Percentiles rank a stretch among this genome's conserved stretches.
Conservation (phyloP, 2,888 invertebrate genomes). For the Watsonalla cultraria region DNA sequence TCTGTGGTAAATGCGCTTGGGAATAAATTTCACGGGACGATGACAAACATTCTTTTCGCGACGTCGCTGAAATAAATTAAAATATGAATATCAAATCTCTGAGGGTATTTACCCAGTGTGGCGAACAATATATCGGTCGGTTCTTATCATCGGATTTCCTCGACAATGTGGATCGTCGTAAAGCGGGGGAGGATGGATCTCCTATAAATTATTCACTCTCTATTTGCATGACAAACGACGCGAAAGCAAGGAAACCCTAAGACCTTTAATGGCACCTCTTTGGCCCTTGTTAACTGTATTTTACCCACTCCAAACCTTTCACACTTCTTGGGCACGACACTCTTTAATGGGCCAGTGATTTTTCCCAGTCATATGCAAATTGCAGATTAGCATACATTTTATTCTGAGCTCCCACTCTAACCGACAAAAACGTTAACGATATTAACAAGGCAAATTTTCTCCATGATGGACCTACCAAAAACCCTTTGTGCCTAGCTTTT, state of each 20-base stretch:
- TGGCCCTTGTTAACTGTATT: constrained; percentile 43
- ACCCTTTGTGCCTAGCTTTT: constrained; percentile 20
- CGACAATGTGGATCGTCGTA: constrained; percentile 51
- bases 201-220: constrained; percentile 71
- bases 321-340: constrained; percentile 41
- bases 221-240: constrained; percentile 74
- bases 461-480: constrained; percentile 22
- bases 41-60: neutral
- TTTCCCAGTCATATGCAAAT: constrained; percentile 70
- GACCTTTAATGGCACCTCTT: constrained; percentile 61
- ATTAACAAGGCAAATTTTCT: constrained; percentile 44
- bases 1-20: neutral
- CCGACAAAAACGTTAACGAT: constrained; percentile 39
- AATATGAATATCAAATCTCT: neutral
- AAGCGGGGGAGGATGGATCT: constrained; percentile 56
- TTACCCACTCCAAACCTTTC: constrained; percentile 42
- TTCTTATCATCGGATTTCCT: constrained; percentile 43
- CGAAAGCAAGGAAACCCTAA: constrained; percentile 56
- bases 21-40: neutral
- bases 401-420: constrained; percentile 39
- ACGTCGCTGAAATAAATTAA: neutral
- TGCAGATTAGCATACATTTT: constrained; percentile 64
- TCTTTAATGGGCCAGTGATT: constrained; percentile 67
- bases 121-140: constrained; percentile 8
- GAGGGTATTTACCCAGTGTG: neutral